Base-by-base conservation (phyloP, 2,797 vertebrate genomes). In the Gorsachius magnificus region DNA sequence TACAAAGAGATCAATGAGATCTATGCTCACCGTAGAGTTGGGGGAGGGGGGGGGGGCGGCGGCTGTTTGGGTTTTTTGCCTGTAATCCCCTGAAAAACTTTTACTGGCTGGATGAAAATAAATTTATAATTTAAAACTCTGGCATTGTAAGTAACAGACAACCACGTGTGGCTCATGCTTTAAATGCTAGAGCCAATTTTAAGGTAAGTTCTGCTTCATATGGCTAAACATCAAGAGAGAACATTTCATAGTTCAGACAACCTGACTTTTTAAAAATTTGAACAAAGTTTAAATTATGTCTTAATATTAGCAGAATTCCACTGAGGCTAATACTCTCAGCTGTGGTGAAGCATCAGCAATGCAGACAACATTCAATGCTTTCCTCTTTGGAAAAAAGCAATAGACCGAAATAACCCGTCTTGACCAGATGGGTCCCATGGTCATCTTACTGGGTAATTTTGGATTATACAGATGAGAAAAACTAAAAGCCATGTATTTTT, bases 181-280 rank as follows among this genome's bases (percentile, higher is more conserved):
- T 77, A 86, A 92, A 75, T 6, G 29, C 21, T 83, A 64, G 41
- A 63, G 74, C 51, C 33, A 86, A 12, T 81, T 89, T 95, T 84
- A 90, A 87, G 56, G 33, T 74, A 90, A 64, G 15, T 56, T 91
- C 29, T 64, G 48, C 28, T 69, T 90, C 81, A 78, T 46, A 77
- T 9, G 10, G 54, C 25, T 81, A 71, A 93, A 60, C 33, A 64
- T 33, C 64, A 82, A 65, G 13, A 89, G 65, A 58, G 10, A 63
- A 4, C 7, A 28, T 38, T 46, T 60, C 26, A 13, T 9, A 61
- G 33, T 36, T 76, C 1, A 5, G 45, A 70, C 22, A 71, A 68
- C 1, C 0, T 0, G 0, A 48, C 8, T 26, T 70, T 2, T 19
- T 10, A 4, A 51, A 50, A 69, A 71, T 41, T 21, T 38, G 25